A percentile compares a stretch with the other conserved stretches of the same genome.
Evolutionary conservation across 2,113 vertebrate species (phyloP).

Genomic region (Larimichthys polyactis): DNA sequence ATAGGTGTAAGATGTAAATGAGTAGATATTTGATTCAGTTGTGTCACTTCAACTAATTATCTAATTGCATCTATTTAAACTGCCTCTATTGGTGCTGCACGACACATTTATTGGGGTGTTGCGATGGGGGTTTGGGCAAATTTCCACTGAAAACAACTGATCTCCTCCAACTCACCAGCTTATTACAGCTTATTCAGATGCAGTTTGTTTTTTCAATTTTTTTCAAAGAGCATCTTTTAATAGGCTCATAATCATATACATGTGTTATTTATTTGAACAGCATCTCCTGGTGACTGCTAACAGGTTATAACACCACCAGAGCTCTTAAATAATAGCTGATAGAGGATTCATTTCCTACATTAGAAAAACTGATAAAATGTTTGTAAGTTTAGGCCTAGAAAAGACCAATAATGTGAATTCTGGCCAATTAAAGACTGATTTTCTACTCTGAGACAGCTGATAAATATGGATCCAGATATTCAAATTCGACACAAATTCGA

Average conservation of each 20-base stretch:
- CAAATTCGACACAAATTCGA: not conserved
- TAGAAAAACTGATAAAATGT: not conserved
- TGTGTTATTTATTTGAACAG: not conserved
- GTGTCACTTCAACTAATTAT: too few species aligned
- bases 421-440: not conserved
- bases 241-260: not conserved
- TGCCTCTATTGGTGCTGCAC: too few species aligned
- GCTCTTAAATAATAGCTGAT: not conserved
- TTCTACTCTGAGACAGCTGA: not conserved
- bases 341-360: not conserved
- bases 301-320: not conserved
- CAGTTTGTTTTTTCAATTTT: too few species aligned
- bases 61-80: too few species aligned
- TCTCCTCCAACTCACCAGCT: too few species aligned
- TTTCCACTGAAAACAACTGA: too few species aligned
- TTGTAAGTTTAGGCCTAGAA: not conserved
- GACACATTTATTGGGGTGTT: too few species aligned
- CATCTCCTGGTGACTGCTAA: not conserved
- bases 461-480: not conserved
- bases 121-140: too few species aligned
- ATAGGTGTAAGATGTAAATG: too few species aligned
- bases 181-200: too few species aligned
- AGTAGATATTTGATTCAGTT: too few species aligned
- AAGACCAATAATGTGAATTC: not conserved
- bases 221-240: not conserved